Base-by-base conservation (phyloP, 2,888 invertebrate genomes). In the Linhomoeus sp. region DNA sequence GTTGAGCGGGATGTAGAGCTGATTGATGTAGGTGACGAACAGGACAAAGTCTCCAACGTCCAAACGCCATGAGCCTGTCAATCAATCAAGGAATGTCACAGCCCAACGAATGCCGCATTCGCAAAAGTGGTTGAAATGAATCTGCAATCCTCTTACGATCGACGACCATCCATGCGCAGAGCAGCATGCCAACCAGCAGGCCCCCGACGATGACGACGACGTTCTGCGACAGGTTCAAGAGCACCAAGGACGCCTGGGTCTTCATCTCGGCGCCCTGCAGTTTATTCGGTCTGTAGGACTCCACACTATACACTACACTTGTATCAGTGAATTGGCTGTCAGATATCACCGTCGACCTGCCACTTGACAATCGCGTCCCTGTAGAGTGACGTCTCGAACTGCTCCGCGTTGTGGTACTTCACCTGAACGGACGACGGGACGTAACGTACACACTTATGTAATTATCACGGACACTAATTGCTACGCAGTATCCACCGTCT, bases 31-130 rank as follows among this genome's bases (percentile, higher is more conserved):
- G 1, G 86, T 81, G 0, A 87, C 81, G 69, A 92, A 94, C 20
- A 97, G 74, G 0, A 90, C 87, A 66, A 90, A 97, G 65, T 92
- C 90, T 25, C 97, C 94, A 17, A 90, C 81, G 0, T 83, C 83
- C 25, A 90, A 70, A 15, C 29, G 20, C 47, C 77, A 66, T 12
- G 75, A 69, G 37, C 72, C 67, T 17, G n/a, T n/a, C n/a, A n/a
- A n/a, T n/a, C n/a, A n/a, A 52, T 26, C 3, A 45, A 35, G 22
- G 42, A 54, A 50, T 33, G 33, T 15, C 15, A 33, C 9, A 33
- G 15, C 9, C 15, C 33, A 15, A 33, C 15, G 12, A 33, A 15
- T 33, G 33, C 15, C 9, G 33, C 15, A 12, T 33, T 33, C 15
- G 12, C 9, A 9, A 33, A 15, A 33, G 15, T 12, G 15, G 9